These are phyloP conservation scores for Xenus cinereus DNA, from an alignment of 2,113 vertebrate genomes.

Conservation along the genomic window DNA sequence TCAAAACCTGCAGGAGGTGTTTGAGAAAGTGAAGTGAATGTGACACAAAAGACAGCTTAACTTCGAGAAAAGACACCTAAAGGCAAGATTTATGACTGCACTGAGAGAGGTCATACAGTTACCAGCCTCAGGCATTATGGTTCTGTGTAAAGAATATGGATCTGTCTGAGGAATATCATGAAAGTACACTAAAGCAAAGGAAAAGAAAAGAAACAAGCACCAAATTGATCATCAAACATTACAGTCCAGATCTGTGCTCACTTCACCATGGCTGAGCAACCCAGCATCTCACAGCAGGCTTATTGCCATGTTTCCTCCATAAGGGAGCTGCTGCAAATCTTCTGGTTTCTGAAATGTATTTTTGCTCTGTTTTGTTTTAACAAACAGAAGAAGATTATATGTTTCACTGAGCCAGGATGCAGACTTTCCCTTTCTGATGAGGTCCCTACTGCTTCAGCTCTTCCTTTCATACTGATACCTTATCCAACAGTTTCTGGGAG, in stretches of 20 bases:
- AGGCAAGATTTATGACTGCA: not conserved
- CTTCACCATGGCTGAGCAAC: not conserved
- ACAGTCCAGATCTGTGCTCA: not conserved
- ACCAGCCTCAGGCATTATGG: constrained; percentile 7
- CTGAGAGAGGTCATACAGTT: not conserved
- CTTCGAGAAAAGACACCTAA: not conserved
- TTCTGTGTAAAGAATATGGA: constrained; percentile 22
- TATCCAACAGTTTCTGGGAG: not conserved
- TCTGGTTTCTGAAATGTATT: not conserved
- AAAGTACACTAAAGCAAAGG: not conserved
- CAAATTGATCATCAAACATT: constrained; percentile 33
- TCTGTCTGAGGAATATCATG: not conserved
- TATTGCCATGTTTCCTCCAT: not conserved
- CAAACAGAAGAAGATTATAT: constrained; percentile 29
- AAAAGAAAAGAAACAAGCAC: constrained; percentile 19
- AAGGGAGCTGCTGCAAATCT: constrained; percentile 1
- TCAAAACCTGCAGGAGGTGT: not conserved
- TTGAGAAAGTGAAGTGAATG: not conserved
- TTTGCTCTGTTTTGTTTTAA: constrained; percentile 18
- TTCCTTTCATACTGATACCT: not conserved
- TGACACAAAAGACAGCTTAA: constrained; percentile 10
- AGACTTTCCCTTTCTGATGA: not conserved
- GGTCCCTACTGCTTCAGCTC: constrained; percentile 8
- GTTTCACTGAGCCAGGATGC: constrained; percentile 19
- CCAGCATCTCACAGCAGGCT: constrained; percentile 12